These are phyloP conservation scores for Agraylea sexmaculata DNA, from an alignment of 1,140 invertebrate genomes.

Conservation along the genomic window DNA sequence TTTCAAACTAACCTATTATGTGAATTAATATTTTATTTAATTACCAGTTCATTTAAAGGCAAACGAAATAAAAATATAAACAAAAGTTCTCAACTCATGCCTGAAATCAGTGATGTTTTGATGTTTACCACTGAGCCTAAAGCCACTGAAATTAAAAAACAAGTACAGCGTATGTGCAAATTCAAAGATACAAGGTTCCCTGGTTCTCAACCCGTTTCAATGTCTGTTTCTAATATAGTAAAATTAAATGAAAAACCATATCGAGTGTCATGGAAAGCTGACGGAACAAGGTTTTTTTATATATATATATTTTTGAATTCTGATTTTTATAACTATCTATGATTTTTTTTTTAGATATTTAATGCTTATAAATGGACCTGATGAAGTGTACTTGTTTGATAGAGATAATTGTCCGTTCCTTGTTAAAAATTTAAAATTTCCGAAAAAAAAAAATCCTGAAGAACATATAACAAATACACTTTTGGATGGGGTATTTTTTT, in stretches of 20 bases:
- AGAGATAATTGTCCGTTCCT: slow-evolving; percentile 91
- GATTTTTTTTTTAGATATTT: slow-evolving; percentile 62
- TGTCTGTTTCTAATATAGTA: slow-evolving; percentile 75
- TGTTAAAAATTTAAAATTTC: slow-evolving; percentile 70
- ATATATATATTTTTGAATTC: not conserved
- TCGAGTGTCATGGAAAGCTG: slow-evolving; percentile 97
- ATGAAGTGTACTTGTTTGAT: slow-evolving; percentile 88
- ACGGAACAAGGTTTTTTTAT: slow-evolving; percentile 69
- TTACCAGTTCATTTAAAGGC: slow-evolving; percentile 17
- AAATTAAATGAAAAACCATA: slow-evolving; percentile 73
- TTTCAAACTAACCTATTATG: not conserved
- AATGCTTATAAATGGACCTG: slow-evolving; percentile 82
- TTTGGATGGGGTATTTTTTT: slow-evolving; percentile 75
- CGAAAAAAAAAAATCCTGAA: slow-evolving; percentile 56
- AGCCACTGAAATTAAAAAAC: slow-evolving; percentile 57
- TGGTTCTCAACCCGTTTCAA: slow-evolving; percentile 93
- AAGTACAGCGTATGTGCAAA: slow-evolving; percentile 68
- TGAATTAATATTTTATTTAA: slow-evolving; percentile 4
- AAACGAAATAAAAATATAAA: slow-evolving; percentile 30
- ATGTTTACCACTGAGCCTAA: slow-evolving; percentile 49
- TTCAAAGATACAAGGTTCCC: slow-evolving; percentile 80
- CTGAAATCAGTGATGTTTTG: slow-evolving; percentile 62
- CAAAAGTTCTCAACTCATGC: slow-evolving; percentile 67
- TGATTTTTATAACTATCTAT: slow-evolving; percentile 3
- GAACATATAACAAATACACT: slow-evolving; percentile 72